These are phyloP conservation scores for Phymastichus coffea DNA, from an alignment of 1,140 invertebrate genomes.

Conservation along the genomic window DNA sequence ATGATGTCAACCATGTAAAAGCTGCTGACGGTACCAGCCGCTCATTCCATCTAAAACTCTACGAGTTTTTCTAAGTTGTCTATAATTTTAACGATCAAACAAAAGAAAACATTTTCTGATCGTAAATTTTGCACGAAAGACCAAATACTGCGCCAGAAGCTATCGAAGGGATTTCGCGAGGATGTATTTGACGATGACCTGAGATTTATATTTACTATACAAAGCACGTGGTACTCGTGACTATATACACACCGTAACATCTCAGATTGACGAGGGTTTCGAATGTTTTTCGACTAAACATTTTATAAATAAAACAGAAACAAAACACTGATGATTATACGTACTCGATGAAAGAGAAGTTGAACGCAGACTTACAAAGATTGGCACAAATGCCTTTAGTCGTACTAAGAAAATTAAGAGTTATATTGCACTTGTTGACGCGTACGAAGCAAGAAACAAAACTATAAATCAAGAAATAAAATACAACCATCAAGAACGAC, in stretches of 20 bases:
- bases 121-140: constrained; percentile 19
- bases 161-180: neutral
- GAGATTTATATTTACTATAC: constrained; percentile 24
- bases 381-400: constrained; percentile 5
- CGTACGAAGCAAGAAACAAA: constrained; percentile 2
- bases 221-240: neutral
- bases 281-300: neutral
- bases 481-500: constrained; percentile 30
- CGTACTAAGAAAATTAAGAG: constrained; percentile 20
- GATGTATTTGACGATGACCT: neutral
- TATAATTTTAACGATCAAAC: neutral
- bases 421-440: constrained; percentile 20
- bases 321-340: too few species aligned
- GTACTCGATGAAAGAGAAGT: too few species aligned
- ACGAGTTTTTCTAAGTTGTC: constrained; percentile 5
- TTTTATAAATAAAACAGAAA: constrained; percentile 21
- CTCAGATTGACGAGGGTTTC: neutral
- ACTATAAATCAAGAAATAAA: constrained; percentile 17
- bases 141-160: neutral
- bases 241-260: constrained; percentile 8
- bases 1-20: too few species aligned
- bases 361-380: constrained; percentile 1
- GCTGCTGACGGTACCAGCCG: constrained; percentile 1
- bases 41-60: constrained; percentile 1
- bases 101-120: too few species aligned